phyloP scores from a whole-genome alignment of 2,888 invertebrate species.

The Lypha dubia region DNA sequence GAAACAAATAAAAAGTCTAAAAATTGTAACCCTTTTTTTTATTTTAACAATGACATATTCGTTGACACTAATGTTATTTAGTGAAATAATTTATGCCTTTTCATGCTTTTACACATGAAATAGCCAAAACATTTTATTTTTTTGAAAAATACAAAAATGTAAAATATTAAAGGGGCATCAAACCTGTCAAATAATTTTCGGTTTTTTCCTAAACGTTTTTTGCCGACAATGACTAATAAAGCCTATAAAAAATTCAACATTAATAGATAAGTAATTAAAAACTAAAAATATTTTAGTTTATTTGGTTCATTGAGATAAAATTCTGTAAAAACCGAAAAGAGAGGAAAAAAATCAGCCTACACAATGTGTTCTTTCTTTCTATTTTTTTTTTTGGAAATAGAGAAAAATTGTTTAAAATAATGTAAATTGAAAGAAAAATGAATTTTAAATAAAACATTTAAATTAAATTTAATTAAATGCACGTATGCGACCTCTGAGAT shows the following conservation, averaged over 20 bases:
- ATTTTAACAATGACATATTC: too few relatives aligned
- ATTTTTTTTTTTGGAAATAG: constrained; percentile 22
- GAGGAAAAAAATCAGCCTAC: constrained; percentile 37
- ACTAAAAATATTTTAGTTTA: constrained; percentile 54
- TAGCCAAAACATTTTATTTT: background rate
- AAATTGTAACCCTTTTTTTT: too few relatives aligned
- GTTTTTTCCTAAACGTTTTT: constrained; percentile 9
- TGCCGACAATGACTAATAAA: constrained; percentile 53
- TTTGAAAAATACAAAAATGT: background rate
- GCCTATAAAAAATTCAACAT: background rate
- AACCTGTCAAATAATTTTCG: constrained; percentile 7
- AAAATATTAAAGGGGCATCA: constrained; percentile 2
- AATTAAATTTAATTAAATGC: constrained; percentile 16
- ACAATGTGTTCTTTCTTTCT: too few relatives aligned
- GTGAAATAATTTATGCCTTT: too few relatives aligned
- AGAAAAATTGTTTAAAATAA: constrained; percentile 8
- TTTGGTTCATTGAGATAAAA: constrained; percentile 20
- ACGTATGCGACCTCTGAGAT: background rate
- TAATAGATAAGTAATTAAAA: constrained; percentile 8
- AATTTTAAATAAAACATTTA: constrained; percentile 5
- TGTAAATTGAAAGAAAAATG: background rate
- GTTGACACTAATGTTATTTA: too few relatives aligned
- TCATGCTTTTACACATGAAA: background rate
- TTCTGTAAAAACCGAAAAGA: background rate
- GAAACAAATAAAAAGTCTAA: too few relatives aligned